Conservation (phyloP, 1,140 invertebrate species). For the Lysiphlebus fabarum region DNA sequence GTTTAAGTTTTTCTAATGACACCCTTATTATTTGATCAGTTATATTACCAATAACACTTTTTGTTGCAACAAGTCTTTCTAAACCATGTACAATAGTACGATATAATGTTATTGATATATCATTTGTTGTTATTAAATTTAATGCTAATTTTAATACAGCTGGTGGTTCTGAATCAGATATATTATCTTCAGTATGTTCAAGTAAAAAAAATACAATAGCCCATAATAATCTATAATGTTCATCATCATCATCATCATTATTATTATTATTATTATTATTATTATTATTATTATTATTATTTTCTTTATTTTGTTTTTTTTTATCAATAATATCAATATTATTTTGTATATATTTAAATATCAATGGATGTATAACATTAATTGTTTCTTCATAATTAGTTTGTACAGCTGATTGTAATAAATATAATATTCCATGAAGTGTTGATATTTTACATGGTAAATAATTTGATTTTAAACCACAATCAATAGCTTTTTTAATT, state of each 20-base stretch:
- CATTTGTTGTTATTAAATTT: constrained; percentile 42
- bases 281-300: constrained; percentile 46
- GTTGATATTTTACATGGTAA: constrained; percentile 66
- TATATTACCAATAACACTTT: constrained; percentile 58
- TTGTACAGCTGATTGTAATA: constrained; percentile 66
- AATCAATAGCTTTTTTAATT: constrained; percentile 64
- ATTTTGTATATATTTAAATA: constrained; percentile 68
- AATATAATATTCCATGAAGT: constrained; percentile 72
- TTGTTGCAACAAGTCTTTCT: constrained; percentile 68
- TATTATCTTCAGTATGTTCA: constrained; percentile 57
- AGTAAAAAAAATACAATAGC: constrained; percentile 67
- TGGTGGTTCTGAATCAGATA: constrained; percentile 47
- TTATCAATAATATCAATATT: constrained; percentile 58
- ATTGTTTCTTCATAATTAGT: constrained; percentile 61
- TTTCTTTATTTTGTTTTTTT: not conserved
- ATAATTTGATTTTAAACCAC: constrained; percentile 64
- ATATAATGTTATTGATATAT: constrained; percentile 47
- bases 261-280: too few relatives aligned
- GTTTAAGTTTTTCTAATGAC: constrained; percentile 68
- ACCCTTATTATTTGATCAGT: constrained; percentile 71
- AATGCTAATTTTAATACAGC: constrained; percentile 51
- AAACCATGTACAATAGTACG: constrained; percentile 63
- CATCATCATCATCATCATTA: constrained; percentile 55
- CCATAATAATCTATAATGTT: constrained; percentile 67
- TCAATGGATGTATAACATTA: constrained; percentile 61